A percentile compares a stretch with the other conserved stretches of the same genome.
These are phyloP conservation scores for Apodemia mormo DNA, from an alignment of 2,888 invertebrate genomes.

Conservation along the genomic window DNA sequence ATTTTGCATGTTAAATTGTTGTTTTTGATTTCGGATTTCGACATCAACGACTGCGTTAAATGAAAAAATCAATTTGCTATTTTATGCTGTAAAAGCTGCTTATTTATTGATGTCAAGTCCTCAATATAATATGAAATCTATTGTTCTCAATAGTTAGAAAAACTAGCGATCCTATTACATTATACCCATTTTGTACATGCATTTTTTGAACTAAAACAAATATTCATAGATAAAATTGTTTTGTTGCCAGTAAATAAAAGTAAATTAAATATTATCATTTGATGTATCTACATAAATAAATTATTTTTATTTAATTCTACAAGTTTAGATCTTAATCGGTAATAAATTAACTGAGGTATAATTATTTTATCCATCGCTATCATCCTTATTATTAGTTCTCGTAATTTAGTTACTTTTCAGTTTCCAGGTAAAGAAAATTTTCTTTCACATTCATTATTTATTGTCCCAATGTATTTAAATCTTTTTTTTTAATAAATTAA, in stretches of 20 bases:
- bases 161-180: background rate
- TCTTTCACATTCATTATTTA: background rate
- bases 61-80: background rate
- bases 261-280: background rate
- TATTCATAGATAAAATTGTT: background rate
- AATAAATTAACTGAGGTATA: background rate
- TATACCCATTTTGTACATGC: conserved; percentile 13
- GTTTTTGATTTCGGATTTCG: background rate
- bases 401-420: background rate
- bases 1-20: background rate
- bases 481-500: background rate
- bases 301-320: background rate
- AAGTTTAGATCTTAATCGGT: background rate
- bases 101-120: background rate
- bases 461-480: background rate
- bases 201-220: conserved; percentile 2
- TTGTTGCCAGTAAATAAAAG: background rate
- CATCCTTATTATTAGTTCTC: background rate
- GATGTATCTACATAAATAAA: background rate
- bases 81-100: background rate
- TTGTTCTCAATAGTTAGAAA: background rate
- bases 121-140: conserved; percentile 1
- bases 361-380: background rate
- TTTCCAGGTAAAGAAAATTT: background rate
- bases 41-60: background rate